Conservation (phyloP, 2,797 vertebrate genomes). For the Acropternis orthonyx region DNA sequence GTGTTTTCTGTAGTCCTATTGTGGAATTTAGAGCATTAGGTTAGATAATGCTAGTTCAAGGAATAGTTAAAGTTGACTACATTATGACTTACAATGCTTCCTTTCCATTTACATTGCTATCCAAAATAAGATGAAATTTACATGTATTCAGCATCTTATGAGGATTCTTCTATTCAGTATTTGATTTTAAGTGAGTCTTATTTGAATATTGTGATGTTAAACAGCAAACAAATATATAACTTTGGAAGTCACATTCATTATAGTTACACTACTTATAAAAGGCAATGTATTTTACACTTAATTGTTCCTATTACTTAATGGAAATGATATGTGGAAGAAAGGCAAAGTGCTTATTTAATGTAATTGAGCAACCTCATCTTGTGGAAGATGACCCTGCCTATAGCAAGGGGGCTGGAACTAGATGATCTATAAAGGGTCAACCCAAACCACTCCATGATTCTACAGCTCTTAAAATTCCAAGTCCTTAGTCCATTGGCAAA, state of each 20-base stretch:
- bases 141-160: neutral
- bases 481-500: neutral
- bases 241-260: neutral
- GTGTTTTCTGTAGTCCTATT: slow-evolving; percentile 71
- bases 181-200: neutral
- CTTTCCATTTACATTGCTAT: neutral
- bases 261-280: neutral
- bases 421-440: neutral
- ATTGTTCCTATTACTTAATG: neutral
- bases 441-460: neutral
- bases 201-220: neutral
- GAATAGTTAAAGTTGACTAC: neutral
- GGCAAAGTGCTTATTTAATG: neutral
- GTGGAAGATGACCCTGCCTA: neutral
- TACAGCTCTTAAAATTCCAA: neutral
- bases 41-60: neutral
- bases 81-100: neutral
- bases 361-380: neutral
- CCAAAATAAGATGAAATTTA: neutral
- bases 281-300: neutral
- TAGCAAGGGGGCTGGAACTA: neutral
- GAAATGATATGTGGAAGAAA: neutral
- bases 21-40: neutral
- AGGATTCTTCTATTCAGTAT: neutral
- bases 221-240: neutral